A percentile compares a stretch with the other conserved stretches of the same genome.
Conservation (phyloP, 2,888 invertebrate species). For the Phorcus lineatus region DNA sequence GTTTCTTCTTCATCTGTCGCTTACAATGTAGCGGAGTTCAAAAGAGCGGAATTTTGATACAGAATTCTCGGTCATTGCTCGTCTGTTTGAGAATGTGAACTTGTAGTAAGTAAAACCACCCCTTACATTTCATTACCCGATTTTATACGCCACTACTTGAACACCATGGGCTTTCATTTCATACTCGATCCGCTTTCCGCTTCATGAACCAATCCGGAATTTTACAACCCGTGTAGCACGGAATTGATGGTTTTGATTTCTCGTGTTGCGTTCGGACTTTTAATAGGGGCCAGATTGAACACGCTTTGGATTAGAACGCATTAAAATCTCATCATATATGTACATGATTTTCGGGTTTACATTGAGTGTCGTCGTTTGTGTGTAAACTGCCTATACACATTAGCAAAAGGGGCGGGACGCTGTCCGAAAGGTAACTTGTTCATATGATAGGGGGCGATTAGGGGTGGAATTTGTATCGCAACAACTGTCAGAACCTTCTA, state of each 20-base stretch:
- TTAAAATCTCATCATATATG: conserved; percentile 1
- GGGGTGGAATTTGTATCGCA: no score
- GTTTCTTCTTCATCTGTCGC: not conserved
- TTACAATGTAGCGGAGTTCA: not conserved
- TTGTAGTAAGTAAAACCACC: not conserved
- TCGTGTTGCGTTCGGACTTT: not conserved
- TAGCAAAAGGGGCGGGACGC: not conserved
- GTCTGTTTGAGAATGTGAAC: not conserved
- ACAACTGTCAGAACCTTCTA: no score
- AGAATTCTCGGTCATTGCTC: not conserved
- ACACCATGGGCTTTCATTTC: not conserved
- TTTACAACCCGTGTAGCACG: conserved; percentile 2
- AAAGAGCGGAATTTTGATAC: not conserved
- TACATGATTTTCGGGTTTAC: not conserved
- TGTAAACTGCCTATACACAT: not conserved
- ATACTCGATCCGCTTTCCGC: not conserved
- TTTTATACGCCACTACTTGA: not conserved
- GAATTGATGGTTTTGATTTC: not conserved
- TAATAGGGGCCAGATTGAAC: not conserved
- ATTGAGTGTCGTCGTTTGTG: not conserved
- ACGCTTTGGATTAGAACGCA: not conserved
- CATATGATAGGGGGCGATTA: no score
- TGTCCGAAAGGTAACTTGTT: no score
- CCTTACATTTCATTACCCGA: not conserved
- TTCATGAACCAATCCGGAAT: not conserved